Conservation (phyloP, 2,888 invertebrate genomes). For the Tachina grossa region DNA sequence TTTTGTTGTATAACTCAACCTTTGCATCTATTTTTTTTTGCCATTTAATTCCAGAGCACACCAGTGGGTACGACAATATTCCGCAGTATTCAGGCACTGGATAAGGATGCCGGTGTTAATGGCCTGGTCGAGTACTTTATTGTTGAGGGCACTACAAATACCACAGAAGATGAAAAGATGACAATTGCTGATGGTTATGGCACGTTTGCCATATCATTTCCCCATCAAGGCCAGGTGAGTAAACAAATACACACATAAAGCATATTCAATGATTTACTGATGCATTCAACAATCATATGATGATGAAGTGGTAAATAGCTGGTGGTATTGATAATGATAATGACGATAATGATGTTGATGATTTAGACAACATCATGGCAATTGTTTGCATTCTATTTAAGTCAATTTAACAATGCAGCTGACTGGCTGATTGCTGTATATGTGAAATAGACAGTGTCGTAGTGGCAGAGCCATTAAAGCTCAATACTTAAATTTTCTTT, state of each 20-base stretch:
- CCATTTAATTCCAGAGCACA: constrained; percentile 87
- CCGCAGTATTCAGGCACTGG: constrained; percentile 90
- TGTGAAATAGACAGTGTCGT: background rate
- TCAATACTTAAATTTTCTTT: too few species aligned
- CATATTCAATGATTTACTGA: constrained; percentile 13
- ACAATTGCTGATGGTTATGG: constrained; percentile 91
- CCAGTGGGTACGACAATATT: constrained; percentile 94
- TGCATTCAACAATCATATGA: constrained; percentile 53
- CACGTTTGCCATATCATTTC: constrained; percentile 92
- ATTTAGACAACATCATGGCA: constrained; percentile 41
- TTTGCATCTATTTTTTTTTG: constrained; percentile 64
- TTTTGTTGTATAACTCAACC: constrained; percentile 42
- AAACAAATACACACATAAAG: constrained; percentile 30
- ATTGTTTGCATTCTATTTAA: constrained; percentile 24
- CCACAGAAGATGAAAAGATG: constrained; percentile 85
- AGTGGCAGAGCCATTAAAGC: too few species aligned
- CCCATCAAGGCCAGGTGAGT: constrained; percentile 90
- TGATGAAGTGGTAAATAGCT: background rate
- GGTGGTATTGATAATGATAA: constrained; percentile 7
- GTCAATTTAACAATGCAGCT: constrained; percentile 37
- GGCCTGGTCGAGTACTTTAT: constrained; percentile 94
- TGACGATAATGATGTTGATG: constrained; percentile 19
- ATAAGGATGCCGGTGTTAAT: constrained; percentile 91
- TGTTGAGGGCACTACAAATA: constrained; percentile 85
- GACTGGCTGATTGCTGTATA: constrained; percentile 24